Evolutionary conservation across 2,888 invertebrate species (phyloP).

Genomic region (Nephrotoma guestfalica): DNA sequence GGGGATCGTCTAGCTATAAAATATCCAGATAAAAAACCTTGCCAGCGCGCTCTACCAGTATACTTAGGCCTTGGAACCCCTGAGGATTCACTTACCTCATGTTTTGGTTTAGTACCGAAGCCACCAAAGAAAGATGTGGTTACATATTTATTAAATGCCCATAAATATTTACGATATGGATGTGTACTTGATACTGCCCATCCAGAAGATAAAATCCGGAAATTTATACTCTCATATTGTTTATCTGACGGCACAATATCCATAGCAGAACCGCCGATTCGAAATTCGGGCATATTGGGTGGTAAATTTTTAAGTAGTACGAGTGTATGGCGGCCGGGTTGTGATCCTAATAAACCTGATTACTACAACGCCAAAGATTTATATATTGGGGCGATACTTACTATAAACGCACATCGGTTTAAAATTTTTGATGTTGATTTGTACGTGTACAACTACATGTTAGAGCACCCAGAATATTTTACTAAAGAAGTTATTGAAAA

Average conservation of each 20-base stretch:
- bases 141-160: constrained; percentile 57
- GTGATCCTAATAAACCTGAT: constrained; percentile 51
- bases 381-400: constrained; percentile 57
- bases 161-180: constrained; percentile 56
- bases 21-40: constrained; percentile 18
- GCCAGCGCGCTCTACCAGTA: constrained; percentile 15
- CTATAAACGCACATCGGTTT: constrained; percentile 61
- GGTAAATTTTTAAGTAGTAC: constrained; percentile 60
- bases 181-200: constrained; percentile 63
- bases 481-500: constrained; percentile 48
- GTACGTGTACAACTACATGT: constrained; percentile 64
- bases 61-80: constrained; percentile 44
- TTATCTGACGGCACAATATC: constrained; percentile 60
- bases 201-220: constrained; percentile 60
- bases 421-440: constrained; percentile 60
- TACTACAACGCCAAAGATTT: constrained; percentile 70
- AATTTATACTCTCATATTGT: constrained; percentile 62
- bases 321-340: constrained; percentile 51
- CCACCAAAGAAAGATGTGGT: constrained; percentile 61
- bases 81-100: constrained; percentile 63
- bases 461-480: constrained; percentile 56
- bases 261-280: constrained; percentile 55
- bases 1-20: constrained; percentile 23
- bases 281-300: constrained; percentile 60
- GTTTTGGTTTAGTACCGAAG: constrained; percentile 52